Evolutionary conservation across 2,888 invertebrate species (phyloP), one percentile per base, ranked within the genome.

Genomic region (Drosophila paramelanica): DNA sequence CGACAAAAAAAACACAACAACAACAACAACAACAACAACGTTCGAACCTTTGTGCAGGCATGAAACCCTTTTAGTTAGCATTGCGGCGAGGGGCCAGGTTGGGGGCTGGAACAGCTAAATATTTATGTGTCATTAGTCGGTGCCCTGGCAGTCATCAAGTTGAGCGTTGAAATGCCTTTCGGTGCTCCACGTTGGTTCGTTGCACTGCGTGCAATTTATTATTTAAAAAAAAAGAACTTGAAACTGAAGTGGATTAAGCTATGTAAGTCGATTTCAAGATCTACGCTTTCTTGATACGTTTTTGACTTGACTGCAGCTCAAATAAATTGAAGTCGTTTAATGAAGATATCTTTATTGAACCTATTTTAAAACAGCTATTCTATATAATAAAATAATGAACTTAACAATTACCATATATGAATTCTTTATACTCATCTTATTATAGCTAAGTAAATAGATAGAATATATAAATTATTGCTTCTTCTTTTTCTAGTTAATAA

Each of bases 91-190:
- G 42, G 46, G 49, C n/a, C 20, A 23, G 31, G 46, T 11, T 17
- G 59, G 38, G 59, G 42, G 17, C 8, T 14, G 25, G 51, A 14
- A 47, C 71, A 65, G 77, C 72, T 86, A 87, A 83, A 87, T 83
- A 79, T 87, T 83, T 85, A 83, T 87, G 85, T 87, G 84, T 87
- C 83, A 83, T 83, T 86, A 82, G 82, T 67, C 73, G 78, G 45
- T 73, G 77, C 66, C 61, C 64, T 64, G 64, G 57, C 67, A 81
- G 79, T 81, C 73, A 79, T 84, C 73, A 81, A 84, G 79, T 80
- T 76, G 73, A 73, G 81, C 83, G 78, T 80, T 80, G 83, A 85
- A 77, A 83, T 83, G 74, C 80, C 67, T 67, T 52, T 67, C 36
- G 62, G 50, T 60, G 42, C 36, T 53, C 25, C 20, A 5, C 42